phyloP scores from a whole-genome alignment of 92 coral and sea anemone genomes.

The Porites divaricata region DNA sequence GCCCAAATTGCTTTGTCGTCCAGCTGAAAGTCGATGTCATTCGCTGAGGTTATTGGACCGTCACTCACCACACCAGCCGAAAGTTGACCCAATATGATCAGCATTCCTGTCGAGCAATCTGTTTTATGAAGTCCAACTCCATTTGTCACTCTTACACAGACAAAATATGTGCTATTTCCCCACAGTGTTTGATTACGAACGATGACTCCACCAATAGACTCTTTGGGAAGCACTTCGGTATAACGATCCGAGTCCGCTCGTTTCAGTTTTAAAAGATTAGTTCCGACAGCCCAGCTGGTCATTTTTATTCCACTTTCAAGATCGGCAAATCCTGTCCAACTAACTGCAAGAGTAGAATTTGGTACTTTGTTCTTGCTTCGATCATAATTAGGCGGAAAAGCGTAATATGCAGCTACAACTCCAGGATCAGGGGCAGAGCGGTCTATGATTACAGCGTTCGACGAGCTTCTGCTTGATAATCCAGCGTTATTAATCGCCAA shows the following conservation, averaged over 20 bases:
- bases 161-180: conserved; percentile 64
- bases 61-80: conserved; percentile 83
- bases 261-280: conserved; percentile 17
- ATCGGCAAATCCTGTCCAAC: conserved; percentile 85
- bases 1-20: conserved; percentile 88
- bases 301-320: conserved; percentile 76
- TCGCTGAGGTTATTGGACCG: conserved; percentile 63
- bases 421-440: conserved; percentile 77
- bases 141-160: conserved; percentile 79
- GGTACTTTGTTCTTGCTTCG: conserved; percentile 59
- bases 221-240: conserved; percentile 33
- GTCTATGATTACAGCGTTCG: conserved; percentile 76
- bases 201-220: conserved; percentile 68
- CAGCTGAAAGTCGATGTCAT: conserved; percentile 81
- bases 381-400: conserved; percentile 69
- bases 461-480: conserved; percentile 47
- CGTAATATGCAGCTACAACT: conserved; percentile 59
- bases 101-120: conserved; percentile 75
- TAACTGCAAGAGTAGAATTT: conserved; percentile 67
- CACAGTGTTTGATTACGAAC: conserved; percentile 66
- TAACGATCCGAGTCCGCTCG: conserved; percentile 17
- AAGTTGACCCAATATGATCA: conserved; percentile 66
- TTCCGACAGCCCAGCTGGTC: conserved; percentile 73
- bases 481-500: conserved; percentile 71
- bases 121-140: conserved; percentile 74